Percentiles rank a stretch among this genome's conserved stretches.
Conservation (phyloP, 2,888 invertebrate species). For the Cancer borealis region DNA sequence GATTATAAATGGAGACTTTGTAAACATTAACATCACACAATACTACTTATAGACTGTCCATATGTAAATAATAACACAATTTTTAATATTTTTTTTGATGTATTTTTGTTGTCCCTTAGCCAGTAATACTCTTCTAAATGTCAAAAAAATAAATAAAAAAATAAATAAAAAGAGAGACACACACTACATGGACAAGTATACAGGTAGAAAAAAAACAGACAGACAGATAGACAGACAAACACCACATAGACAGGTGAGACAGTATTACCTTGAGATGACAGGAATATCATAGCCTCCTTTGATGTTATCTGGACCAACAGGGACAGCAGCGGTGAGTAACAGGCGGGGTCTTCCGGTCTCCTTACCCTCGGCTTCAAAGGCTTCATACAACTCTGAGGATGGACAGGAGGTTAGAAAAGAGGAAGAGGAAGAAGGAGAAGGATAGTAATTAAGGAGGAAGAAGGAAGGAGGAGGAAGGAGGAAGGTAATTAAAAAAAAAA, state of each 20-base stretch:
- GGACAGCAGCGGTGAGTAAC: constrained; percentile 92
- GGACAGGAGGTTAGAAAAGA: not conserved
- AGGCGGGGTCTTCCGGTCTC: constrained; percentile 92
- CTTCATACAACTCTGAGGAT: constrained; percentile 89
- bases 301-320: constrained; percentile 95
- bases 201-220: no score
- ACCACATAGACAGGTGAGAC: not conserved
- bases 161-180: not conserved
- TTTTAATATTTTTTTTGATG: no score
- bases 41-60: no score
- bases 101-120: no score
- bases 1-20: no score
- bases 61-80: no score
- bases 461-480: constrained; percentile 26
- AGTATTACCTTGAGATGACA: constrained; percentile 88
- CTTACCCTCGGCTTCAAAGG: constrained; percentile 95
- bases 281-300: constrained; percentile 95
- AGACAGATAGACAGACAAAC: not conserved
- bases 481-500: not conserved
- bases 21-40: no score
- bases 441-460: not conserved
- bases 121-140: no score
- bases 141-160: not conserved
- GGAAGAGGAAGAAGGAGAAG: constrained; percentile 49
- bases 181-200: not conserved